These are phyloP conservation scores for Crotalus helleri DNA, from an alignment of 2,113 vertebrate species.

Conservation along the genomic window DNA sequence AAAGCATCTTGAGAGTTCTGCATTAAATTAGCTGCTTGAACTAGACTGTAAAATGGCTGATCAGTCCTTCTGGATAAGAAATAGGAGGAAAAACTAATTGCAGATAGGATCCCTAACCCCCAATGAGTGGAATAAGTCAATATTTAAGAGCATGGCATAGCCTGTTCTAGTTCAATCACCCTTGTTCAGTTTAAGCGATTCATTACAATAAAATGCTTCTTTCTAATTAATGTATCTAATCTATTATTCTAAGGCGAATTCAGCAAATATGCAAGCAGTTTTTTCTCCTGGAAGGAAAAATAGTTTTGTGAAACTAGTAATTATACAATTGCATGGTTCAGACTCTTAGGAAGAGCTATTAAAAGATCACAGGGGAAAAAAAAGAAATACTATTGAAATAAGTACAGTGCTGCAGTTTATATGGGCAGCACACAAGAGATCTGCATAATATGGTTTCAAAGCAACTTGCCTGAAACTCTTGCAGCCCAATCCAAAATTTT, in stretches of 20 bases:
- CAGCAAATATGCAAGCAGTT: conserved; percentile 4
- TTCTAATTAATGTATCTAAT: conserved; percentile 15
- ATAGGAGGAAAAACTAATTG: conserved; percentile 59
- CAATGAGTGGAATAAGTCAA: conserved; percentile 50
- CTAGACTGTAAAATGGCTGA: conserved; percentile 79
- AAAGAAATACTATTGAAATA: background rate
- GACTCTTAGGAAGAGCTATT: background rate
- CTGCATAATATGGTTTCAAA: background rate
- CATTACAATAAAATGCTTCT: conserved; percentile 11
- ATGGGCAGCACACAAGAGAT: background rate
- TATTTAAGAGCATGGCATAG: conserved; percentile 51
- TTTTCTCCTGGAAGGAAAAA: background rate
- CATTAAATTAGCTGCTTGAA: conserved; percentile 78
- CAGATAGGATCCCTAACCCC: conserved; percentile 63
- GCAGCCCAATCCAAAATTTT: background rate
- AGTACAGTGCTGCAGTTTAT: background rate
- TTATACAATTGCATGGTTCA: background rate
- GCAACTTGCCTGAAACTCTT: background rate
- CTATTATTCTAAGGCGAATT: background rate
- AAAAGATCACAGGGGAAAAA: background rate
- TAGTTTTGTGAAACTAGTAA: background rate
- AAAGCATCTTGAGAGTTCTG: conserved; percentile 68
- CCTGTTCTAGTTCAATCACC: background rate
- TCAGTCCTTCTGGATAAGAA: conserved; percentile 75
- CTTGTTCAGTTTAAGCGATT: conserved; percentile 20